Percentiles rank a stretch among this genome's conserved stretches.
phyloP scores from a whole-genome alignment of 2,113 vertebrate species.

The Zosterops pallidus region DNA sequence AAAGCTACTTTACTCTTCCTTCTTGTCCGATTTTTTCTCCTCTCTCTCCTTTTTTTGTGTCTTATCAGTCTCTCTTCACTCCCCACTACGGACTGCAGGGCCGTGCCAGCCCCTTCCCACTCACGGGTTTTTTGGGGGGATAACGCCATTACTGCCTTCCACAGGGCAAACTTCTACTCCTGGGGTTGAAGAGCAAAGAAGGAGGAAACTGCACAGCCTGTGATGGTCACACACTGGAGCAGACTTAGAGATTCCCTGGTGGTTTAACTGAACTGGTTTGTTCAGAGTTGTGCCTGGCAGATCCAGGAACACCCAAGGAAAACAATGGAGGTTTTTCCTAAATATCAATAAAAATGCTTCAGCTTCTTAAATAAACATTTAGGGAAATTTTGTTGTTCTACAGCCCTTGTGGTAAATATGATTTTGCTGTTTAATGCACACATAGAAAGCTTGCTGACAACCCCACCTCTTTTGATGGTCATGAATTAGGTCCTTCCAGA shows the following conservation, averaged over 20 bases:
- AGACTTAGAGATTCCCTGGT: accelerated
- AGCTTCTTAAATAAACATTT: neutral
- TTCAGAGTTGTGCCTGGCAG: neutral
- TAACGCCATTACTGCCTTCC: neutral
- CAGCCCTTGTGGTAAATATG: neutral
- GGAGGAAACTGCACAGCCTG: neutral
- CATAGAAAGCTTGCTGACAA: neutral
- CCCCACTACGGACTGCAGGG: accelerated
- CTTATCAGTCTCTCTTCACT: neutral
- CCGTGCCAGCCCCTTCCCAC: neutral
- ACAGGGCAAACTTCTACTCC: neutral
- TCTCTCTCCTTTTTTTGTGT: neutral
- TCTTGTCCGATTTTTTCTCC: neutral
- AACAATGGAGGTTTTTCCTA: neutral
- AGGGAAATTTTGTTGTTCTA: neutral
- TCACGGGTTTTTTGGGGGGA: accelerated
- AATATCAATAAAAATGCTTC: neutral
- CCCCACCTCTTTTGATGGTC: neutral
- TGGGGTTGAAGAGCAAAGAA: neutral
- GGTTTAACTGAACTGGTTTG: neutral
- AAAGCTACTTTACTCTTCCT: neutral
- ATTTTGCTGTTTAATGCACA: neutral
- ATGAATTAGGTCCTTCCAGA: neutral
- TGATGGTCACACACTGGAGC: neutral
- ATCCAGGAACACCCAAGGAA: neutral